Evolutionary conservation across 2,888 invertebrate genomes (phyloP), one percentile per base, ranked within the genome.

Genomic region (Hyposoter dolosus): DNA sequence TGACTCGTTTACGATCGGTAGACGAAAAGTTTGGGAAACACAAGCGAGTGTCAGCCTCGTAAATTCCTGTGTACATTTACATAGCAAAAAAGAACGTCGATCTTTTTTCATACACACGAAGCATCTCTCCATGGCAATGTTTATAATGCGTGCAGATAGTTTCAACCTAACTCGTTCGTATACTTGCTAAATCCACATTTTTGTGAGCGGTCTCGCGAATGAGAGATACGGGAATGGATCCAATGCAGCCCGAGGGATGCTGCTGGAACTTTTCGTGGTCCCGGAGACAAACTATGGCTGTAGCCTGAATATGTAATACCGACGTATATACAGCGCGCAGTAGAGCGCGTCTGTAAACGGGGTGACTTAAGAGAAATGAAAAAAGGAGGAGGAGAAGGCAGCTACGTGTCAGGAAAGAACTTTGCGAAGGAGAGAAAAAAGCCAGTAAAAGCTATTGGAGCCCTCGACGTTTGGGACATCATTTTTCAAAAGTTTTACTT

Each of bases 401-500:
- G 50, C 17, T 71, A 28, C 28, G 50, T 69, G 23, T 40, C 40
- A 76, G 56, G 71, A 77, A 82, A 65, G 79, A 69, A 19, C 71
- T 32, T 66, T 78, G 65, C 78, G 82, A 83, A 78, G 69, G 50
- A 83, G 79, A 66, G 72, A 47, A 85, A 84, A 87, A 81, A 78
- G 85, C 81, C 84, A 84, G 84, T 85, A 88, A 81, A 78, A 87
- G 88, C 84, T 75, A 78, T 19, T 63, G 79, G 76, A 78, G 78
- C 82, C 72, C 84, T 80, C 84, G 66, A 79, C 83, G 86, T 89
- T 89, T 89, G 88, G 89, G 40, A 89, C 91, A 91, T 92, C 90
- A 92, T 92, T 92, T 93, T 92, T 92, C 92, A 92, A 89, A 90
- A 89, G 90, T 91, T 91, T 90, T 89, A 91, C 90, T 89, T 90